A percentile compares a stretch with the other conserved stretches of the same genome.
Conservation (phyloP, 1,140 invertebrate genomes). For the Drosophila obscura region DNA sequence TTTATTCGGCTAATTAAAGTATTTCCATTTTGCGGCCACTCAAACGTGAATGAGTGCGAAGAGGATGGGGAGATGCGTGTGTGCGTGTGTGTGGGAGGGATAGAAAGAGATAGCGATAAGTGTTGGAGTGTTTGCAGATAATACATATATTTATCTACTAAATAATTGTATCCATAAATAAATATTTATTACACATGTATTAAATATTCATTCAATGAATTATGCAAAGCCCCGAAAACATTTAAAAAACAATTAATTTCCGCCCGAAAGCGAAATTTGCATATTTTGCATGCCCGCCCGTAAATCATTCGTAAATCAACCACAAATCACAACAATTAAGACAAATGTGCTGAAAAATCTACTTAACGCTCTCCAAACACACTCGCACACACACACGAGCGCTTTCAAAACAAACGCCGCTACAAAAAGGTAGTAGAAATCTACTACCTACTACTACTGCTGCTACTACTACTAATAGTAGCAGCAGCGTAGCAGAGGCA, state of each 20-base stretch:
- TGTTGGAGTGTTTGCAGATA: neutral
- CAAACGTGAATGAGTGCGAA: neutral
- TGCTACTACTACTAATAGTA: neutral
- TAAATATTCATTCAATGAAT: constrained; percentile 5
- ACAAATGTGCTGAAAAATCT: constrained; percentile 83
- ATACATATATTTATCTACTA: neutral
- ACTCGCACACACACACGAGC: constrained; percentile 43
- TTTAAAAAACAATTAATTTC: constrained; percentile 69
- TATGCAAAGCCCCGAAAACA: constrained; percentile 32
- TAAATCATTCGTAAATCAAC: constrained; percentile 81
- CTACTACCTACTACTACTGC: constrained; percentile 30
- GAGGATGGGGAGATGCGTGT: no score
- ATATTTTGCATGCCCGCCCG: constrained; percentile 29
- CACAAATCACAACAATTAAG: constrained; percentile 83
- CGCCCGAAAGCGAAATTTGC: constrained; percentile 23
- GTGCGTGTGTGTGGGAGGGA: no score
- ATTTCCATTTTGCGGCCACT: constrained; percentile 69
- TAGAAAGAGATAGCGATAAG: no score
- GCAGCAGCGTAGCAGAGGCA: constrained; percentile 25
- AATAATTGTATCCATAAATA: neutral
- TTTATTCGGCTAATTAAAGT: constrained; percentile 83
- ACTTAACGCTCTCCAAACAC: constrained; percentile 69
- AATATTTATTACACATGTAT: neutral
- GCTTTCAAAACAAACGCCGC: constrained; percentile 76
- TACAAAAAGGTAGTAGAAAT: constrained; percentile 54